These are phyloP conservation scores for Luscinia luscinia DNA, from an alignment of 2,797 vertebrate genomes.

Conservation along the genomic window DNA sequence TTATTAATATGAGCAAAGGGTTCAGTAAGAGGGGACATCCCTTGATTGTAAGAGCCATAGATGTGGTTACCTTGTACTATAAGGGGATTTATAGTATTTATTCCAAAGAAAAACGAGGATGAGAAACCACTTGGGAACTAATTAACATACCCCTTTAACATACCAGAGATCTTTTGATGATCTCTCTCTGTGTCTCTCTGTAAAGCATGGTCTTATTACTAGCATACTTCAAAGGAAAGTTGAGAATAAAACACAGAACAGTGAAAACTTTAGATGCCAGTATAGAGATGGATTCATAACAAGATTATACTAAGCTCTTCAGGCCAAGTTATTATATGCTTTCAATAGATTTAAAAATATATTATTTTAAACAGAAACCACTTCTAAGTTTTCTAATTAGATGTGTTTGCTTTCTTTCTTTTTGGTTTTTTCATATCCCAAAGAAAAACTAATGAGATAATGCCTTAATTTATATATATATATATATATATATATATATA, in stretches of 20 bases:
- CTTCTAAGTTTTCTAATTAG: not conserved
- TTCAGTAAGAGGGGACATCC: not conserved
- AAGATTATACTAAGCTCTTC: not conserved
- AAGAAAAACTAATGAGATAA: not conserved
- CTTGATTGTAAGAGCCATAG: not conserved
- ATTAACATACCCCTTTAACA: not conserved
- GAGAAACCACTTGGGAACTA: not conserved
- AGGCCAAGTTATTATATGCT: not conserved
- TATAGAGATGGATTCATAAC: not conserved
- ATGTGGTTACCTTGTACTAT: not conserved
- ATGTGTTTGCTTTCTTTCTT: accelerated
- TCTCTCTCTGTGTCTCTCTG: not conserved
- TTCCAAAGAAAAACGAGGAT: not conserved
- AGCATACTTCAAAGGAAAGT: not conserved
- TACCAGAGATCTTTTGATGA: not conserved
- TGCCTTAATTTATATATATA: not conserved
- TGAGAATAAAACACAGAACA: not conserved
- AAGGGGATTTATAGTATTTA: not conserved
- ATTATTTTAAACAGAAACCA: not conserved
- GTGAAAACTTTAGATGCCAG: not conserved
- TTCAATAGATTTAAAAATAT: not conserved
- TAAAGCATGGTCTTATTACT: not conserved
- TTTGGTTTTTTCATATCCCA: not conserved
- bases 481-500: not conserved
- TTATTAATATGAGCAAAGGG: not conserved